Base-by-base conservation (phyloP, 2,888 invertebrate species). In the Pemphredon lugubris region DNA sequence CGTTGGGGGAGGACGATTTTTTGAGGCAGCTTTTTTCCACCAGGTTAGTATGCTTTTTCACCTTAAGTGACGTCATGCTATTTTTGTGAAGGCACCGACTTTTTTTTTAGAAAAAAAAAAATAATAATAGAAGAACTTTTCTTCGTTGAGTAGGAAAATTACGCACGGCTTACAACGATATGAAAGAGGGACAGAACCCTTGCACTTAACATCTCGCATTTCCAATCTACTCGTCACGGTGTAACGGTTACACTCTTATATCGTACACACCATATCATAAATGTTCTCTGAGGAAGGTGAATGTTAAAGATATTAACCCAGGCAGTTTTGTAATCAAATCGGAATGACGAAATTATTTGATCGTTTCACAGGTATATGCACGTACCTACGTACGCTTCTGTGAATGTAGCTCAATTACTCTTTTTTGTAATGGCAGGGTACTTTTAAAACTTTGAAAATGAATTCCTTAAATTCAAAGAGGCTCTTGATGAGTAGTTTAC, bases 21-120 rank as follows among this genome's bases (percentile, higher is more conserved):
- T 84, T 72, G 75, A 79, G 66, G 82, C 76, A 77, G 75, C 77
- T 81, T 79, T 82, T 85, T 83, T 75, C 77, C 77, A 71, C 66
- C 81, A 86, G 86, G 86, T 86, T 75, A 86, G 86, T 86, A 86
- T 84, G 69, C 74, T 76, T 83, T 77, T 77, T 73, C 68, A 76
- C 68, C 64, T 65, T 70, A 67, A 73, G 69, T 79, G 66, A 65
- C 72, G 75, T 74, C 73, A 72, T 79, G 74, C 66, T 73, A 59
- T 21, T 57, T 60, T 58, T 70, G 64, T 66, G 64, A 63, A 21
- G 69, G 39, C 68, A 50, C 44, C 77, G 59, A 61, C 23, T 45
- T 57, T 59, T 50, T 61, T 69, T 64, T 39, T 21, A 34, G 42
- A 50, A 60, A 40, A 23, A 58, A 44, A 44, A 14, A 14, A 48